A percentile compares a stretch with the other conserved stretches of the same genome.
phyloP scores from a whole-genome alignment of 2,797 vertebrate species.

The Chelon labrosus region DNA sequence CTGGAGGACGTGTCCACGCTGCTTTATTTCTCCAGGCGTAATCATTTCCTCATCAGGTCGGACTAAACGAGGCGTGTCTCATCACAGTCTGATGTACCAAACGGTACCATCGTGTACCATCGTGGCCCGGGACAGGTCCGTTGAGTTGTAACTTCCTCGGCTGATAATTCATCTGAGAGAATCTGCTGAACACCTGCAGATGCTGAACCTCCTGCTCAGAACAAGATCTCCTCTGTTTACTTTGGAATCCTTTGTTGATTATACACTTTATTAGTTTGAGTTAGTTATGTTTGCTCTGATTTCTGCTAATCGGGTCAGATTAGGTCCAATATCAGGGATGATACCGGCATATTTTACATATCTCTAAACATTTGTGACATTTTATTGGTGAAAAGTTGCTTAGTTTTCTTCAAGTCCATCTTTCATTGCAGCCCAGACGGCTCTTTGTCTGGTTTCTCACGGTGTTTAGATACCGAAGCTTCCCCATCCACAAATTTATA shows the following conservation, averaged over 20 bases:
- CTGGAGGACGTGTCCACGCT: neutral
- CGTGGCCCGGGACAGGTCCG: constrained; percentile 27
- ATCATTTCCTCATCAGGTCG: constrained; percentile 14
- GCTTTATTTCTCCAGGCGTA: constrained; percentile 12
- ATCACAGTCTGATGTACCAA: neutral
- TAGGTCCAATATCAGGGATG: neutral
- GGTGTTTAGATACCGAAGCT: too few relatives aligned
- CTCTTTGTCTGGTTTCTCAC: too few relatives aligned
- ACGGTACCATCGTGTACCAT: too few relatives aligned
- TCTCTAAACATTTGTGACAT: too few relatives aligned
- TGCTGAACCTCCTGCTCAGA: neutral
- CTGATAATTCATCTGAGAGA: neutral
- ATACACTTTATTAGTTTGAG: too few relatives aligned
- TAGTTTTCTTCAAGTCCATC: too few relatives aligned
- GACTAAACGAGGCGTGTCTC: constrained; percentile 4
- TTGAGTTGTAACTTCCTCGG: neutral
- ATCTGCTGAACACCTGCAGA: constrained; percentile 1
- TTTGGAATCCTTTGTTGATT: too few relatives aligned
- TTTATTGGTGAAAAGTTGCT: too few relatives aligned
- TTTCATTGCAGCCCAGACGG: too few relatives aligned
- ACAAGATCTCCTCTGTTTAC: too few relatives aligned
- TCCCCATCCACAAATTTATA: too few relatives aligned
- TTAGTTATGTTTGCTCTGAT: too few relatives aligned
- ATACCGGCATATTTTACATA: neutral
- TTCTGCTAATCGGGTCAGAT: neutral